Evolutionary conservation across 2,797 vertebrate species (phyloP), one percentile per base, ranked within the genome.

Genomic region (Falco cherrug): DNA sequence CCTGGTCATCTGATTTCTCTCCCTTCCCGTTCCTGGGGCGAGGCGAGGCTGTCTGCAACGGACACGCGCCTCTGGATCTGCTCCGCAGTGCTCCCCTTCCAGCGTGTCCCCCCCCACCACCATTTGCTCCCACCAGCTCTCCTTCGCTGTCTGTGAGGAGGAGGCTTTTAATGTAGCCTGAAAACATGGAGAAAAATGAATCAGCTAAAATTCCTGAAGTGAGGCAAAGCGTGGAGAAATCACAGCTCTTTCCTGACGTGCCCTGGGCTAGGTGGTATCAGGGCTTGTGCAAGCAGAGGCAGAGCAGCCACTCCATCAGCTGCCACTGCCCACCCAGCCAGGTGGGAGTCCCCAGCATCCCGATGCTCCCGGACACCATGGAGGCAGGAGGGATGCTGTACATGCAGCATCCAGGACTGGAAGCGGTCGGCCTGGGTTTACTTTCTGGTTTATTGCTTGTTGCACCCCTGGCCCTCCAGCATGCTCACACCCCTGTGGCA

Each of bases 1-100:
- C 56, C 60, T 2, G 4, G 17, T 95, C 92, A 95, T 94, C 94
- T 97, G 95, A 96, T 89, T 91, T 87, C 39, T 64, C 11, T 94
- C 81, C 68, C 94, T 96, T 94, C 94, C 94, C 14, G 4, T 95
- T 95, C 95, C 51, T 89, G 81, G 88, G 54, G 41, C 78, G 57
- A 83, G 25, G 18, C 24, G 59, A 71, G 73, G 50, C 69, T 93
- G 48, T 73, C 54, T 21, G 3, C 6, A 11, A 10, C 69, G 47
- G 39, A 26, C 17, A 50, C 7, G 2, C 1, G 5, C 47, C 53
- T 92, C 65, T 0, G 1, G 70, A 57, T 60, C 64, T 82, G 41
- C 68, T 80, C 68, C 1, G 0, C 11, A 67, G 39, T 2, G 1
- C 11, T 87, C 90, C 68, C 33, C 45, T 81, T 31, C 19, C 54